phyloP scores from a whole-genome alignment of 2,888 invertebrate genomes.

The Eucera pruinosa region DNA sequence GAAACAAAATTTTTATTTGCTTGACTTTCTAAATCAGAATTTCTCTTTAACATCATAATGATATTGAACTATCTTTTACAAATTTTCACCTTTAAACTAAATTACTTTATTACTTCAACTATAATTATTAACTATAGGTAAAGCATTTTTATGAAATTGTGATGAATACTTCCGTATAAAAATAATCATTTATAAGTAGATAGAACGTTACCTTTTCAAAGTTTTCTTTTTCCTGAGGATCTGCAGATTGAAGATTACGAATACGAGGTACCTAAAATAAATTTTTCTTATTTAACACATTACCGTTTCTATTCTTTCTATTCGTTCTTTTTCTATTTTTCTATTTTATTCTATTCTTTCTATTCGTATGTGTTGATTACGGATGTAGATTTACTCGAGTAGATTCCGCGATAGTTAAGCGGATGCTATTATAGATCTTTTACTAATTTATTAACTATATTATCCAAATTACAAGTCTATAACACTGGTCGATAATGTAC shows the following conservation, averaged over 20 bases:
- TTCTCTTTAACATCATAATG: not conserved
- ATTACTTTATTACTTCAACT: too few species aligned
- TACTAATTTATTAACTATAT: not conserved
- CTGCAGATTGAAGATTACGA: slow-evolving; percentile 85
- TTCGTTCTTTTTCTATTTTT: not conserved
- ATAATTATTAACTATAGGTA: not conserved
- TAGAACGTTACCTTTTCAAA: slow-evolving; percentile 88
- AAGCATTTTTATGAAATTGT: slow-evolving; percentile 21
- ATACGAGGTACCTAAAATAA: slow-evolving; percentile 83
- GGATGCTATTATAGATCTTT: not conserved
- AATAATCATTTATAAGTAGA: slow-evolving; percentile 24
- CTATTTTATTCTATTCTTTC: too few species aligned
- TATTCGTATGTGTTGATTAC: too few species aligned
- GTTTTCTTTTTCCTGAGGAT: slow-evolving; percentile 87
- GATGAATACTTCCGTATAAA: slow-evolving; percentile 35
- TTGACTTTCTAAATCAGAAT: not conserved
- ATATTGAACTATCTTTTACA: not conserved
- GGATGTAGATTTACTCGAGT: not conserved
- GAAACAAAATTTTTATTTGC: not conserved
- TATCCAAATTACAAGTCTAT: not conserved
- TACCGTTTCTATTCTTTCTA: too few species aligned
- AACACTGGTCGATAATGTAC: slow-evolving; percentile 63
- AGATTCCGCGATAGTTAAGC: not conserved
- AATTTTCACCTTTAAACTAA: too few species aligned
- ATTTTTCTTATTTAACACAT: not conserved